Base-by-base conservation (phyloP, 1,140 invertebrate species). In the Arctopsyche grandis region DNA sequence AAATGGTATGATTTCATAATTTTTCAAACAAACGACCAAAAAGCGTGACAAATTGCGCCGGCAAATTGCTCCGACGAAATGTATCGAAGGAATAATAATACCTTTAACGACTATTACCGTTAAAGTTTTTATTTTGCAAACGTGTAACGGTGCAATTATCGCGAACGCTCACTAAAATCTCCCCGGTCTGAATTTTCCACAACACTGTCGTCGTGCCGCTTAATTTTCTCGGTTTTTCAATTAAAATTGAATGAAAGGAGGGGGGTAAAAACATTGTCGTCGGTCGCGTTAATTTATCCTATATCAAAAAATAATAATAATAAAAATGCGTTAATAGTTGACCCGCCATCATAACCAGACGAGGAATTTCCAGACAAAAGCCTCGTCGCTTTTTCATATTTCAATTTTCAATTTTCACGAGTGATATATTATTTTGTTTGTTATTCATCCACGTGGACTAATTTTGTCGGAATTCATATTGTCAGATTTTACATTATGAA, bases 1-100 rank as follows among this genome's bases (percentile, higher is more conserved):
- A 73, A 73, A 52, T 71, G 44, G 78, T 66, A 79, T 79, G 69
- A 79, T 79, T 79, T 73, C 78, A 73, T 73, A 74, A 79, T 79
- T 74, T 79, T 74, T 79, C 78, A 79, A 43, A 74, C 60, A 75
- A 79, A 79, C 70, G 46, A 79, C 46, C 71, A 19, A 12, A 63
- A 74, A 63, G 78, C 78, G 78, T 79, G 78, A 79, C 71, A 79
- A 73, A 75, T 79, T 79, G 66, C 58, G 21, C 14, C 56, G 24
- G 43, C 75, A 77, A 77, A 77, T 77, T 77, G 48, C 63, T 19
- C 3, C 75, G 38, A 12, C 69, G 60, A 38, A 46, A 44, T 14
- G 16, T 24, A 38, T 77, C 63, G 38, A 77, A 77, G 58, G 48
- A 77, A 77, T 58, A 48, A 48, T 29, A 24, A 24, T 29, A 48